Conservation (phyloP, 2,888 invertebrate species). For the Eristalis tenax region DNA sequence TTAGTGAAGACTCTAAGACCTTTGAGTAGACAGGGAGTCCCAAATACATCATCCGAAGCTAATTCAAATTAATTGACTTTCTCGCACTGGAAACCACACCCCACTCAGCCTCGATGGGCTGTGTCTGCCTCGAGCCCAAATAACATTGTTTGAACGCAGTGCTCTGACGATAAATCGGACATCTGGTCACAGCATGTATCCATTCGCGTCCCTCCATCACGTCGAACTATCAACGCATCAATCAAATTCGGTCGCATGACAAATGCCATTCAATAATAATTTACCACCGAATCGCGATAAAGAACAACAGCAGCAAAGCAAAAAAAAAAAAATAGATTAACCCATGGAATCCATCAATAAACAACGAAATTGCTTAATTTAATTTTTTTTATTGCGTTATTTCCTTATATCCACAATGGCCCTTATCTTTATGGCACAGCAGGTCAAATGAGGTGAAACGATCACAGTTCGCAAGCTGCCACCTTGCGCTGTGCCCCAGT, state of each 20-base stretch:
- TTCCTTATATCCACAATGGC: background rate
- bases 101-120: background rate
- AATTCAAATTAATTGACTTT: too few species aligned
- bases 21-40: too few species aligned
- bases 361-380: background rate
- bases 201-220: background rate
- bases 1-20: too few species aligned
- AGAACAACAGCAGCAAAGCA: background rate
- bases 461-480: constrained; percentile 2
- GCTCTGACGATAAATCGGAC: background rate
- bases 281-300: constrained; percentile 3
- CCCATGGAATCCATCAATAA: background rate
- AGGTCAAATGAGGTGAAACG: constrained; percentile 37
- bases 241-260: constrained; percentile 9
- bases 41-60: too few species aligned
- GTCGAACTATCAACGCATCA: background rate
- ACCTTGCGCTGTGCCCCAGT: background rate
- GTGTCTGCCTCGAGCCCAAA: background rate
- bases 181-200: background rate
- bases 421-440: constrained; percentile 29
- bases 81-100: too few species aligned
- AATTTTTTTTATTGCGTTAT: background rate
- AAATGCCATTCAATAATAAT: constrained; percentile 10
- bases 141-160: background rate
- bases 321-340: background rate